phyloP scores from a whole-genome alignment of 2,797 vertebrate genomes.

The Mastacembelus armatus region DNA sequence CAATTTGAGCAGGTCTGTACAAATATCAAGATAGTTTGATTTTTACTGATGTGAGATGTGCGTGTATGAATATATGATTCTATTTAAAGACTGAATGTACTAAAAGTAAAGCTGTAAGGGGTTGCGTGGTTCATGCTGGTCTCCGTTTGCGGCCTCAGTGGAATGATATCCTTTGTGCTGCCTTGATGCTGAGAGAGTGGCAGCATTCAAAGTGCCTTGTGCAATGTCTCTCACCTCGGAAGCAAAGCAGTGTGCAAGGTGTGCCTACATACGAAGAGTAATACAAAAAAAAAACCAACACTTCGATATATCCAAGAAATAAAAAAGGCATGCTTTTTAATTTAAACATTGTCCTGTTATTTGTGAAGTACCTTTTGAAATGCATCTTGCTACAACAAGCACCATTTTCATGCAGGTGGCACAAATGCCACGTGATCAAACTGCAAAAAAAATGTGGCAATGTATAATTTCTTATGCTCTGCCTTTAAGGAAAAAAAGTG shows the following conservation, averaged over 20 bases:
- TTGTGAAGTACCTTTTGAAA: conserved; percentile 19
- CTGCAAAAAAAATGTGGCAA: not conserved
- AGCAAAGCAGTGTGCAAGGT: conserved; percentile 76
- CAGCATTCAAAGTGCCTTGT: conserved; percentile 87
- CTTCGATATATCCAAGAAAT: conserved; percentile 74
- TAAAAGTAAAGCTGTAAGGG: conserved; percentile 70
- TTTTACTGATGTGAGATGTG: conserved; percentile 79
- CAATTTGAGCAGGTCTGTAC: conserved; percentile 71
- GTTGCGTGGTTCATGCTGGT: conserved; percentile 61
- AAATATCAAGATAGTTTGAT: conserved; percentile 79
- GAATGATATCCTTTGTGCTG: conserved; percentile 73
- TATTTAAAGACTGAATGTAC: conserved; percentile 85
- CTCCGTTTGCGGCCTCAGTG: conserved; percentile 68
- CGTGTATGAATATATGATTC: conserved; percentile 80
- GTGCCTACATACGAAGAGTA: conserved; percentile 66
- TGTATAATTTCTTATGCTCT: too few relatives aligned
- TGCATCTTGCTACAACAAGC: not conserved
- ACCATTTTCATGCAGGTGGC: too few relatives aligned
- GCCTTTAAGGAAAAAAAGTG: too few relatives aligned
- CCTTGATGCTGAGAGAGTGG: conserved; percentile 71
- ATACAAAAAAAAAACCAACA: conserved; percentile 58
- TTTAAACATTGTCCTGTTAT: conserved; percentile 69
- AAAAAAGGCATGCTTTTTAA: conserved; percentile 86
- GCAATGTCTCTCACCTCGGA: conserved; percentile 79
- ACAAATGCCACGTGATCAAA: not conserved